These are phyloP conservation scores for Coelopa frigida DNA, from an alignment of 1,140 invertebrate genomes.

Conservation along the genomic window DNA sequence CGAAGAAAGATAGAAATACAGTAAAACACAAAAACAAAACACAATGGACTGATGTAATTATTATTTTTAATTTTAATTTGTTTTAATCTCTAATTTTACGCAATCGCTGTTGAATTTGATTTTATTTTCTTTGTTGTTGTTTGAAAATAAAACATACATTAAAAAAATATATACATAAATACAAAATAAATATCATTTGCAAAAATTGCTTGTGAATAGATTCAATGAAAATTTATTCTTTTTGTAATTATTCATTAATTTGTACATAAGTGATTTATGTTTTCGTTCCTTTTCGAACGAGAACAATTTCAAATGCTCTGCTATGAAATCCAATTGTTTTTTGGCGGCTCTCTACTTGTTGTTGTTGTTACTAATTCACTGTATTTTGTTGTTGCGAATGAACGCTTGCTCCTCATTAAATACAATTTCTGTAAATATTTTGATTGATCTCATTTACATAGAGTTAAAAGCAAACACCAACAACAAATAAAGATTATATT, in stretches of 20 bases:
- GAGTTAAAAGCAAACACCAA: neutral
- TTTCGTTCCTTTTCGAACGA: no score
- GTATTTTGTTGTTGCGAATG: no score
- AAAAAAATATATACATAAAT: conserved; percentile 1
- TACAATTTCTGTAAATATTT: neutral
- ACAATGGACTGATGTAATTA: conserved; percentile 8
- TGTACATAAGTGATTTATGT: neutral
- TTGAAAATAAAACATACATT: neutral
- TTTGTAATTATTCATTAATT: neutral
- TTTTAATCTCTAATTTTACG: neutral
- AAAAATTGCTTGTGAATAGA: neutral
- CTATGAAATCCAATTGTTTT: no score
- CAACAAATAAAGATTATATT: no score
- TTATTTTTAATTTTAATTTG: neutral
- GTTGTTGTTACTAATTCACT: no score
- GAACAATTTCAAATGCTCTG: no score
- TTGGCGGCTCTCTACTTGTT: no score
- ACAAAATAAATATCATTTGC: neutral
- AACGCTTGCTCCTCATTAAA: no score
- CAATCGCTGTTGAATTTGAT: neutral
- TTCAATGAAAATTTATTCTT: conserved; percentile 5
- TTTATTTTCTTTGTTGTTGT: neutral
- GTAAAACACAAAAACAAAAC: neutral
- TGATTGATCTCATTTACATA: conserved; percentile 8
- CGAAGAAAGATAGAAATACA: neutral